A percentile compares a stretch with the other conserved stretches of the same genome.
Conservation (phyloP, 2,113 vertebrate genomes). For the Indicator indicator region DNA sequence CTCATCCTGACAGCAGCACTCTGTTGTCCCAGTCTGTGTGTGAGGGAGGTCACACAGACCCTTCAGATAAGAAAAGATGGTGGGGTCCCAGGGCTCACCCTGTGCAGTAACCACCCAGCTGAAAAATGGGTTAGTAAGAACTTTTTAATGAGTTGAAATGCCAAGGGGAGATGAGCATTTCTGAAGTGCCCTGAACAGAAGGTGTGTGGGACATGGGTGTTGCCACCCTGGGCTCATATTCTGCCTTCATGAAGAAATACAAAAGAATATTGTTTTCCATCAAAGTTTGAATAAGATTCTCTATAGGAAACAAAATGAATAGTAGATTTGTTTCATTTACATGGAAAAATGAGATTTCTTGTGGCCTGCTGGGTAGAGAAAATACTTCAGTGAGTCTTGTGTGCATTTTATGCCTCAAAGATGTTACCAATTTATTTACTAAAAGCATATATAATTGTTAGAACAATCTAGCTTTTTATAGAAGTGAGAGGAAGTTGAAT, state of each 20-base stretch:
- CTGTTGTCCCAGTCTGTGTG: fast-evolving
- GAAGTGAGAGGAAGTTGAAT: neutral
- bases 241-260: neutral
- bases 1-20: neutral
- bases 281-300: neutral
- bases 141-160: neutral
- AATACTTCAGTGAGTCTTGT: neutral
- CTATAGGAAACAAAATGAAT: neutral
- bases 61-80: neutral
- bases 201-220: neutral
- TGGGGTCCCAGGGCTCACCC: neutral
- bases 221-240: neutral
- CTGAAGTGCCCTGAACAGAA: neutral
- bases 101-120: neutral
- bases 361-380: neutral
- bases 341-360: neutral
- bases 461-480: neutral
- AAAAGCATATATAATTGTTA: neutral
- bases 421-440: neutral
- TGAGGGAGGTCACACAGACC: neutral
- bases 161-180: neutral
- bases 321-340: neutral
- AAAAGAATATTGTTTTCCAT: neutral
- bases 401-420: neutral
- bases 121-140: neutral